Conservation (phyloP, 2,113 vertebrate genomes). For the Polypterus senegalus region DNA sequence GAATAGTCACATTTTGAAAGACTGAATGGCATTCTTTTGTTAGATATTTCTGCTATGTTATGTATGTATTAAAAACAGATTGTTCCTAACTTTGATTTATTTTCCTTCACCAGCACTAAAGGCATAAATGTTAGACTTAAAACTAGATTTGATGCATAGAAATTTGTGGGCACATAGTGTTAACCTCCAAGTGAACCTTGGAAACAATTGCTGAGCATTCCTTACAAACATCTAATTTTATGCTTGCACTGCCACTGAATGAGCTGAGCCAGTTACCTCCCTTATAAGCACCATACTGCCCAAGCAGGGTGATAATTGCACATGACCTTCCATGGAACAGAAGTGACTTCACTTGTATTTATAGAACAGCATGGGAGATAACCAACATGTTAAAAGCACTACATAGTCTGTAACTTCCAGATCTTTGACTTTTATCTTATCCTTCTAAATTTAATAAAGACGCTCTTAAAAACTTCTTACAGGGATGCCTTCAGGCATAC, state of each 20-base stretch:
- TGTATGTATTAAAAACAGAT: too few relatives aligned
- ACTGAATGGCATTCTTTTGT: too few relatives aligned
- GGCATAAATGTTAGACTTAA: background rate
- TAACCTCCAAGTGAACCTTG: background rate
- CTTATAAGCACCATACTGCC: too few relatives aligned
- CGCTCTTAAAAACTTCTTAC: background rate
- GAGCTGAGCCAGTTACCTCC: too few relatives aligned
- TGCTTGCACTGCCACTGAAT: too few relatives aligned
- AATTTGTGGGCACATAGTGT: background rate
- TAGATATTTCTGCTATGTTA: too few relatives aligned
- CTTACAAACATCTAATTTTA: background rate
- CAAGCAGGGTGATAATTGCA: conserved; percentile 6
- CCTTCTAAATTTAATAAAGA: conserved; percentile 6
- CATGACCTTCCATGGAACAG: conserved; percentile 8
- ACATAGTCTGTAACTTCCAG: background rate
- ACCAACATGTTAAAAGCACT: background rate
- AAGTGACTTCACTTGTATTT: conserved; percentile 13
- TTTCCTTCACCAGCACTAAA: too few relatives aligned
- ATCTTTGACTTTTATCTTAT: background rate
- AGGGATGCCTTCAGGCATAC: too few relatives aligned
- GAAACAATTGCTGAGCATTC: conserved; percentile 2
- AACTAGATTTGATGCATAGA: conserved; percentile 1
- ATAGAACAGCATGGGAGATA: background rate
- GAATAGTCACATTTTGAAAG: too few relatives aligned
- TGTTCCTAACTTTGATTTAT: too few relatives aligned